A percentile compares a stretch with the other conserved stretches of the same genome.
Conservation (phyloP, 92 coral and sea anemone species). For the Anthopleura xanthogrammica region DNA sequence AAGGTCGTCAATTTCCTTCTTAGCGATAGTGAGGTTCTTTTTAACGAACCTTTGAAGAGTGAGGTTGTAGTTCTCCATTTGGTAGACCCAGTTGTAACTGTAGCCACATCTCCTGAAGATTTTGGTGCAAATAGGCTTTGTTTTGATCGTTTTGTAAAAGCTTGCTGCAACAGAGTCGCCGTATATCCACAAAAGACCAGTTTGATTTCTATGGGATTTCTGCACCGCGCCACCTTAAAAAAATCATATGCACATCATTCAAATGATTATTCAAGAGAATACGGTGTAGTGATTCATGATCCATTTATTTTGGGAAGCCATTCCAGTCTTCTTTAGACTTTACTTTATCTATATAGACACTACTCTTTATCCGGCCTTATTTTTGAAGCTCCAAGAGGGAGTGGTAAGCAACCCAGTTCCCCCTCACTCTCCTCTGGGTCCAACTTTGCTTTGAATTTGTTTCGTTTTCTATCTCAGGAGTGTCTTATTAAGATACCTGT, state of each 20-base stretch:
- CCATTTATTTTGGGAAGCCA: no score
- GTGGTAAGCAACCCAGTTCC: no score
- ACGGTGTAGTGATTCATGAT: no score
- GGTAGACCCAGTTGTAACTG: slow-evolving; percentile 75
- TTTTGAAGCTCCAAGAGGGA: no score
- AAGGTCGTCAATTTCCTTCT: slow-evolving; percentile 45
- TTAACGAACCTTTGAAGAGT: slow-evolving; percentile 5
- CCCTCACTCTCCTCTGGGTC: no score
- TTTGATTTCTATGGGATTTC: slow-evolving; percentile 8
- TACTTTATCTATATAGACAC: no score
- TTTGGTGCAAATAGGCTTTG: slow-evolving; percentile 45
- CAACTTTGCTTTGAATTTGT: no score
- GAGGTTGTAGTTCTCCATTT: slow-evolving; percentile 18
- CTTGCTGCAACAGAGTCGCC: slow-evolving; percentile 70
- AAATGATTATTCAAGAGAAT: no score
- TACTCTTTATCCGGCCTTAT: no score
- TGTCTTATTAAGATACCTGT: slow-evolving; percentile 25
- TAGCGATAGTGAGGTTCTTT: slow-evolving; percentile 48
- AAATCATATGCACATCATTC: no score
- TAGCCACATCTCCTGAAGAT: slow-evolving; percentile 54
- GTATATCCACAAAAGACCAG: slow-evolving; percentile 62
- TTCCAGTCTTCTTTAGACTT: no score
- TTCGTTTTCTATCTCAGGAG: no score
- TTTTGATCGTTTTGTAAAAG: slow-evolving; percentile 49
- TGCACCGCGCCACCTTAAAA: slow-evolving; percentile 19